phyloP scores from a whole-genome alignment of 2,113 vertebrate species.

The Alosa alosa region DNA sequence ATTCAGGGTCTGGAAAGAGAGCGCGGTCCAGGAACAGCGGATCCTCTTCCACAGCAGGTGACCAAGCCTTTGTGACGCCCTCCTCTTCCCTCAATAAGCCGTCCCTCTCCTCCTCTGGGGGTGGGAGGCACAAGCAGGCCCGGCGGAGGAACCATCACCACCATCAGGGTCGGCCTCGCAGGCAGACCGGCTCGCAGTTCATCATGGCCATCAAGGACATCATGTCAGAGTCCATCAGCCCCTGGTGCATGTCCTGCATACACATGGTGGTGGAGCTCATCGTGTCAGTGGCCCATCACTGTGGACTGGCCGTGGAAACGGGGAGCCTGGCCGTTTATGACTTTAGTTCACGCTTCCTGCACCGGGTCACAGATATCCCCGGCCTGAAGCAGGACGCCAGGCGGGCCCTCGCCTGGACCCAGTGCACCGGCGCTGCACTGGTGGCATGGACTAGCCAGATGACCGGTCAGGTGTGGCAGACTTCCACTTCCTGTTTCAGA shows the following conservation, averaged over 20 bases:
- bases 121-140: conserved; percentile 72
- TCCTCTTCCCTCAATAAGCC: conserved; percentile 58
- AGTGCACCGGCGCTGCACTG: conserved; percentile 55
- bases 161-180: conserved; percentile 61
- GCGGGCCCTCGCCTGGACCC: conserved; percentile 60
- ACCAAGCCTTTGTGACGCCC: conserved; percentile 48
- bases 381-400: conserved; percentile 65
- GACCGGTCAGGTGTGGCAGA: conserved; percentile 51
- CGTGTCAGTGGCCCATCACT: conserved; percentile 75
- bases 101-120: conserved; percentile 55
- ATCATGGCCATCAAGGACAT: conserved; percentile 68
- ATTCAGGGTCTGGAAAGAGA: conserved; percentile 54
- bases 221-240: conserved; percentile 68
- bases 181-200: conserved; percentile 63
- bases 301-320: conserved; percentile 75
- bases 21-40: conserved; percentile 59
- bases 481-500: conserved; percentile 68
- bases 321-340: conserved; percentile 73
- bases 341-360: conserved; percentile 68
- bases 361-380: conserved; percentile 68
- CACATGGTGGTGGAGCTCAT: conserved; percentile 83
- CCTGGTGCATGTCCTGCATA: conserved; percentile 81
- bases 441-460: conserved; percentile 56
- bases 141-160: conserved; percentile 77
- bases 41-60: conserved; percentile 53